These are phyloP conservation scores for Agonum fuliginosum DNA, from an alignment of 2,888 invertebrate genomes.

Conservation along the genomic window DNA sequence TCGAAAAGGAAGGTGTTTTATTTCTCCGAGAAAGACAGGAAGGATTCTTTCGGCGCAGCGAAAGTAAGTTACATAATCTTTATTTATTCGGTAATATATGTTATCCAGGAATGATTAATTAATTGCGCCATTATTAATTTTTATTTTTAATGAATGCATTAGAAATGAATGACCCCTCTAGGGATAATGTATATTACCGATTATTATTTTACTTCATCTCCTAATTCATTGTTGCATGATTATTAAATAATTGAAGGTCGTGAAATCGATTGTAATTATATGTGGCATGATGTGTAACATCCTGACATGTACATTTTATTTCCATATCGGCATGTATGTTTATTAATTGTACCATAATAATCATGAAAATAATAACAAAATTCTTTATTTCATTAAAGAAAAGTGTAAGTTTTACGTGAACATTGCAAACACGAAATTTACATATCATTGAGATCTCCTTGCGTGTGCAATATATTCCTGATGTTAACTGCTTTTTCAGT, in stretches of 20 bases:
- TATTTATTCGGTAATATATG: conserved; percentile 1
- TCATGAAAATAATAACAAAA: conserved; percentile 39
- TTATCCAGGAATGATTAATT: conserved; percentile 16
- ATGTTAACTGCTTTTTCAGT: conserved; percentile 1
- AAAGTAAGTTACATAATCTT: conserved; percentile 80
- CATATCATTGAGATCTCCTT: conserved; percentile 28
- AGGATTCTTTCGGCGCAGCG: conserved; percentile 91
- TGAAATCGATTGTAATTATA: conserved; percentile 55
- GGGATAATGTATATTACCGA: conserved; percentile 42
- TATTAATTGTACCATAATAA: conserved; percentile 22
- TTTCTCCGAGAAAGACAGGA: conserved; percentile 92
- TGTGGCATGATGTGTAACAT: conserved; percentile 59
- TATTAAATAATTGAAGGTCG: conserved; percentile 46
- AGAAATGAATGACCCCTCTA: conserved; percentile 1
- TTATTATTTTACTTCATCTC: conserved; percentile 8
- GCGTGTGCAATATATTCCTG: conserved; percentile 22
- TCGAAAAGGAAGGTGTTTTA: conserved; percentile 93
- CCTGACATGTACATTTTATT: conserved; percentile 56
- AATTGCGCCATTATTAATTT: not conserved
- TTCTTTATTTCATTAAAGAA: conserved; percentile 26
- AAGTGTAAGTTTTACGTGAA: not conserved
- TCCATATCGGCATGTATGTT: conserved; percentile 53
- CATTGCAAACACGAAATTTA: conserved; percentile 31
- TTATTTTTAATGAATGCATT: not conserved
- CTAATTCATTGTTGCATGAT: conserved; percentile 46